These are phyloP conservation scores for Coilia nasus DNA, from an alignment of 2,797 vertebrate genomes.

Conservation along the genomic window DNA sequence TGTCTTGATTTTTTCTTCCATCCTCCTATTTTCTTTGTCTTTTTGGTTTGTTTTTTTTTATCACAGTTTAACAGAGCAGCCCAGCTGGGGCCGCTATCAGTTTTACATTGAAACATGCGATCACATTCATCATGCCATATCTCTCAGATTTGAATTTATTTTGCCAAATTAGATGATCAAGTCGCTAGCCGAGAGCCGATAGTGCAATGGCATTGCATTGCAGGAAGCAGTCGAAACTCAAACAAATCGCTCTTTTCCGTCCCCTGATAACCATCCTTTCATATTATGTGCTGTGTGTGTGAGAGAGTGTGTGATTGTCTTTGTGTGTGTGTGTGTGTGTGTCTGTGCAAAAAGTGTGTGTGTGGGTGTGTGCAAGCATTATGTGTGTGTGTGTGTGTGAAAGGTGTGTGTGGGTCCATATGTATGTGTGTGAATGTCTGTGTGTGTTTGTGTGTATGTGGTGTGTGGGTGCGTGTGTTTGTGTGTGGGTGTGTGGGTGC, in stretches of 20 bases:
- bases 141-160: conserved; percentile 22
- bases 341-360: no score
- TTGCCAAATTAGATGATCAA: conserved; percentile 2
- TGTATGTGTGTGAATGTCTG: no score
- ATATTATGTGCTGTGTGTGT: conserved; percentile 16
- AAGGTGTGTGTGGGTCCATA: no score
- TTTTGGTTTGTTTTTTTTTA: not conserved
- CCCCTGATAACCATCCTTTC: conserved; percentile 12
- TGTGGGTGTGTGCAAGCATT: no score
- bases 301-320: conserved; percentile 3
- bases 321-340: not conserved
- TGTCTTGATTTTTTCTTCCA: not conserved
- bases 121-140: conserved; percentile 13
- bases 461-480: no score
- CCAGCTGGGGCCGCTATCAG: not conserved
- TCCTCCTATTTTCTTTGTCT: not conserved
- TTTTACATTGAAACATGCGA: conserved; percentile 7
- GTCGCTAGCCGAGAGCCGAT: not conserved
- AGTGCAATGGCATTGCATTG: not conserved
- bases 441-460: no score
- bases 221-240: not conserved
- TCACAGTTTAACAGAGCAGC: not conserved
- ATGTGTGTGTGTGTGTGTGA: not conserved
- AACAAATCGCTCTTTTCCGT: conserved; percentile 5
- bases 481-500: no score